Evolutionary conservation across 2,113 vertebrate genomes (phyloP), one percentile per base, ranked within the genome.

Genomic region (Empidonax traillii): DNA sequence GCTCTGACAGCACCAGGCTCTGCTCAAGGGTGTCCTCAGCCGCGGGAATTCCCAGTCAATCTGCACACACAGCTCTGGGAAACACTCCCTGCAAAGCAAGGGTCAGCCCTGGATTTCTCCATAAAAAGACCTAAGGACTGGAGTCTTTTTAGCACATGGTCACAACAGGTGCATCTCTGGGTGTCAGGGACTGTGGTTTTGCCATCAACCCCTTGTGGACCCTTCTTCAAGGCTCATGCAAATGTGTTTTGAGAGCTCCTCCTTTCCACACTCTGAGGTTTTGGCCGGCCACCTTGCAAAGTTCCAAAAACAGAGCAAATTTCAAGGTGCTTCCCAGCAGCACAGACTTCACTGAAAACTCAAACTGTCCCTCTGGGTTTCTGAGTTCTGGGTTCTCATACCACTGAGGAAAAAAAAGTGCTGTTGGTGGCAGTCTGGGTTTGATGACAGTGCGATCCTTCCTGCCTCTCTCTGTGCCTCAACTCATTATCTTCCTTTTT

Each of bases 321-420:
- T 85, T 80, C 71, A 72, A 69, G 73, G 47, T 9, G 4, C 41
- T 87, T 69, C 41, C n/a, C n/a, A 69, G 76, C 43, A 75, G n/a
- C 49, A 30, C 1, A 2, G 33, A 23, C 58, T 82, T 87, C 68
- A 31, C 33, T 59, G 46, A 46, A 85, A 93, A 28, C 41, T 46
- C 0, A 0, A 28, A 62, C 44, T 1, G 0, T 69, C 5, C 0
- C 44, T 95, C 62, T 12, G 5, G 19, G 18, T 79, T 41, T 41
- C 39, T 41, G 39, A 12, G 39, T 58, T 93, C 85, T 44, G 43
- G 12, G 72, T 69, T 88, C 53, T 73, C 67, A 69, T 46, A 24
- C 19, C 0, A 1, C 43, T 55, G 33, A 69, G 75, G 53, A 5
- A 49, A 72, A 69, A 51, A 65, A 39, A 76, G 7, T 55, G 37